These are phyloP conservation scores for Malurus leucopterus DNA, from an alignment of 2,797 vertebrate species.

Conservation along the genomic window DNA sequence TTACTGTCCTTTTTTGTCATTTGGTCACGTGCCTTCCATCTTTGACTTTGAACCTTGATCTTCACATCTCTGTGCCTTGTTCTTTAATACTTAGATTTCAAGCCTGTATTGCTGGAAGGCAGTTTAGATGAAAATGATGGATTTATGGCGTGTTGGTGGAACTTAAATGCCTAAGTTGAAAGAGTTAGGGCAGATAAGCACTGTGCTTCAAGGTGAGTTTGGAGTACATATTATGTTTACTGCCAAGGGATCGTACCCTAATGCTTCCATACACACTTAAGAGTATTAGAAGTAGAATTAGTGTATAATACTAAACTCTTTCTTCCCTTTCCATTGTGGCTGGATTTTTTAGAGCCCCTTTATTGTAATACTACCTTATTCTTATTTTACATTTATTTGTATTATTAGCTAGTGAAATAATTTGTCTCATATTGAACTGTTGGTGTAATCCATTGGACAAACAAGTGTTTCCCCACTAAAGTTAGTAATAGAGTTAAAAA, in stretches of 20 bases:
- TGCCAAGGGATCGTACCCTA: background rate
- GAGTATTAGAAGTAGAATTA: background rate
- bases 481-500: background rate
- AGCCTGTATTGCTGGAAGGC: background rate
- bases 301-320: background rate
- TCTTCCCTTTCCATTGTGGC: rapidly evolving
- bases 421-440: background rate
- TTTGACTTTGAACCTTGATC: background rate
- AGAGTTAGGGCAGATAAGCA: background rate
- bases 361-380: background rate
- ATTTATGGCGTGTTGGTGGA: background rate
- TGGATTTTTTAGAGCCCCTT: background rate
- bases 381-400: background rate
- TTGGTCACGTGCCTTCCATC: background rate
- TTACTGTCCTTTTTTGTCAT: background rate
- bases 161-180: background rate
- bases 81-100: background rate
- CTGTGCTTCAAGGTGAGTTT: background rate
- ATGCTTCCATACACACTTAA: background rate
- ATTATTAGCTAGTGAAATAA: background rate
- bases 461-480: background rate
- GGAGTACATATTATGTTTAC: background rate
- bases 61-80: background rate
- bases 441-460: background rate
- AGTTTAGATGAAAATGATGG: rapidly evolving